Percentiles rank a stretch among this genome's conserved stretches.
Conservation (phyloP, 2,797 vertebrate genomes). For the Leptodactylus fallax region DNA sequence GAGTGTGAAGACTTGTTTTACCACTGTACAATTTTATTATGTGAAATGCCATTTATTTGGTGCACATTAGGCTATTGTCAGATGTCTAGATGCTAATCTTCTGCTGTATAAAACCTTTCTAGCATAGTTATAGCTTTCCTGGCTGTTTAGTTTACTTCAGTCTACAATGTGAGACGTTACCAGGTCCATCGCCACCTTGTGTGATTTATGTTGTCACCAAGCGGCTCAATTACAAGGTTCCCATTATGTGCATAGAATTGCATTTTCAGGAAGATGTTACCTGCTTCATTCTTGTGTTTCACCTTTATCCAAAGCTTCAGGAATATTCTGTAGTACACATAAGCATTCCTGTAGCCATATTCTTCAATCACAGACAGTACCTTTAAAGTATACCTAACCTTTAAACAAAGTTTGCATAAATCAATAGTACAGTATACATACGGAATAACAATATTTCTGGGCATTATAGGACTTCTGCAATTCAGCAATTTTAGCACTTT, state of each 20-base stretch:
- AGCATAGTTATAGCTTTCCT: background rate
- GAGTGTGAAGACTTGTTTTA: conserved; percentile 25
- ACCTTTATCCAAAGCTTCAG: background rate
- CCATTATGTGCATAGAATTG: background rate
- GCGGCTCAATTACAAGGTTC: background rate
- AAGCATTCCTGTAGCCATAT: no score
- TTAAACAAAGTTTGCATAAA: no score
- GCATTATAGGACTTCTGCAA: no score
- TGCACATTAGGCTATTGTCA: background rate
- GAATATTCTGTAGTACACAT: no score
- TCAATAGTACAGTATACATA: no score
- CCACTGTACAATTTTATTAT: conserved; percentile 34
- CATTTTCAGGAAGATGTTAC: background rate
- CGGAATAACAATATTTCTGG: no score
- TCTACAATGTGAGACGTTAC: background rate
- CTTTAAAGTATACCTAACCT: no score
- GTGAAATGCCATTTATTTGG: conserved; percentile 31
- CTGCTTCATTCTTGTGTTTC: background rate
- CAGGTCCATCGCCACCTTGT: background rate
- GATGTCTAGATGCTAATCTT: conserved; percentile 1
- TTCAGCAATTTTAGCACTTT: no score
- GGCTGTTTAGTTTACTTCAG: background rate
- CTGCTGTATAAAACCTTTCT: conserved; percentile 14
- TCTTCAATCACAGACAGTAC: no score
- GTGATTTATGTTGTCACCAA: background rate